Evolutionary conservation across 2,888 invertebrate genomes (phyloP), one percentile per base, ranked within the genome.

Genomic region (Polydrusus tereticollis): DNA sequence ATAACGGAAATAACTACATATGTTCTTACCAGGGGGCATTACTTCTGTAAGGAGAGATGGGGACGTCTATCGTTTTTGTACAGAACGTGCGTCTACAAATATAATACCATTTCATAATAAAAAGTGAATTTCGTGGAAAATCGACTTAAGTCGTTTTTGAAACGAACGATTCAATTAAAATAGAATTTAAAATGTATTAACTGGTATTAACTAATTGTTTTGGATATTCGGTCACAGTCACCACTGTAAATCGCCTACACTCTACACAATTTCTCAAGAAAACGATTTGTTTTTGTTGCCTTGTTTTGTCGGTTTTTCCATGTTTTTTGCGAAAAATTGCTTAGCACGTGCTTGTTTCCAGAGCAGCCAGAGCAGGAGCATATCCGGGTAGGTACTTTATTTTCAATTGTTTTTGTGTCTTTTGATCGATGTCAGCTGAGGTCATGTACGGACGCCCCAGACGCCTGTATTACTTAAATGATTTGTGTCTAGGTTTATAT

Each of bases 181-280:
- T n/a, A n/a, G n/a, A n/a, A n/a, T n/a, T n/a, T n/a, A n/a, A n/a
- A n/a, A n/a, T n/a, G n/a, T n/a, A n/a, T n/a, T n/a, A n/a, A n/a
- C n/a, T n/a, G n/a, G n/a, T n/a, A n/a, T n/a, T n/a, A n/a, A n/a
- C n/a, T n/a, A n/a, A n/a, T n/a, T n/a, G n/a, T n/a, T n/a, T n/a
- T n/a, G n/a, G 84, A 84, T 84, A 85, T 85, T 84, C 84, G 82
- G 81, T 82, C 78, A 77, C 66, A 78, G 81, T 83, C 84, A 84
- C 84, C 84, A 85, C 84, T 84, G 83, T 79, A 78, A 69, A 78
- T 80, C 82, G 81, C 78, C 79, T 79, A 80, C n/a, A n/a, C n/a
- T n/a, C n/a, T n/a, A n/a, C 78, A 59, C 71, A 66, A 55, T 75
- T 71, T 77, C 74, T 58, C 20, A 50, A 59, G 50, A 65, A 36